Conservation (phyloP, 2,113 vertebrate genomes). For the Sakesphorus luctuosus region DNA sequence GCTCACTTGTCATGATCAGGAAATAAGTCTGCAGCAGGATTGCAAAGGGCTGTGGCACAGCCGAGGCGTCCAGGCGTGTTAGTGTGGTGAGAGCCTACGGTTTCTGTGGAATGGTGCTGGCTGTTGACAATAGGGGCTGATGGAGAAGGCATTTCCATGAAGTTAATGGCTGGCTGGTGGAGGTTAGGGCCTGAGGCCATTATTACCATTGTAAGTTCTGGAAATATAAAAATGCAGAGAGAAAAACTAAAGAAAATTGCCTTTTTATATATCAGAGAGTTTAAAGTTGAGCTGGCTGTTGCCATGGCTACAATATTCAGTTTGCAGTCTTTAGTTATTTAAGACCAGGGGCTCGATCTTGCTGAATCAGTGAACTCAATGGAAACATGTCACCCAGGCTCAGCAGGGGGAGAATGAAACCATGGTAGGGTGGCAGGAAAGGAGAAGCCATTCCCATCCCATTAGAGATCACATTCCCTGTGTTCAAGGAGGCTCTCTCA, state of each 20-base stretch:
- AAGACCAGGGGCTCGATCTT: constrained; percentile 60
- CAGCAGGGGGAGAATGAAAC: neutral
- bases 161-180: constrained; percentile 69
- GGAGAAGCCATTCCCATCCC: neutral
- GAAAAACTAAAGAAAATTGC: constrained; percentile 69
- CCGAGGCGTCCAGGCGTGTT: constrained; percentile 29
- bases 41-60: constrained; percentile 21
- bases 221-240: constrained; percentile 70
- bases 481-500: neutral
- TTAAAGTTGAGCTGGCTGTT: constrained; percentile 72
- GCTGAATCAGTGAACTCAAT: constrained; percentile 59
- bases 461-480: neutral
- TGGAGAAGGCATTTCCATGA: constrained; percentile 66
- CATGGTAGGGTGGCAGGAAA: neutral
- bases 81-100: constrained; percentile 25
- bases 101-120: constrained; percentile 52
- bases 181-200: constrained; percentile 60
- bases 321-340: constrained; percentile 66
- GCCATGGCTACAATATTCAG: constrained; percentile 70
- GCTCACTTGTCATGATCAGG: neutral
- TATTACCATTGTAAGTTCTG: constrained; percentile 70
- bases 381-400: constrained; percentile 14
- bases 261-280: constrained; percentile 68
- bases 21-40: neutral
- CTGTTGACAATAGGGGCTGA: constrained; percentile 55